Evolutionary conservation across 2,888 invertebrate species (phyloP).

Genomic region (Lordiphosa andalusiaca): DNA sequence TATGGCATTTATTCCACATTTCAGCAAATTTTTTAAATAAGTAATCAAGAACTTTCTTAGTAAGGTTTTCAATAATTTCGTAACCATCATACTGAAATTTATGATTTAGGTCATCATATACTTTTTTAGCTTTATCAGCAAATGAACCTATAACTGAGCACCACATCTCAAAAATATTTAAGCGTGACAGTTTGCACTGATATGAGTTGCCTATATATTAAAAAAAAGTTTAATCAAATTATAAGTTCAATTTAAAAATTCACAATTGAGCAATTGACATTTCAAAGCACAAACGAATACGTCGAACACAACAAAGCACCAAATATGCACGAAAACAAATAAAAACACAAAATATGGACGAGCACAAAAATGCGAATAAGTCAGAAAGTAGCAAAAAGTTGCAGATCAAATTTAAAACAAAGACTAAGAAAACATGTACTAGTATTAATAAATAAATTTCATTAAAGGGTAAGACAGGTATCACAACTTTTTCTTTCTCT

Average conservation of each 20-base stretch:
- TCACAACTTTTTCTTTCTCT: conserved; percentile 14
- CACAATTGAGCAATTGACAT: background rate
- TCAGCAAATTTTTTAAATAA: conserved; percentile 8
- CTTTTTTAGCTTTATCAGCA: conserved; percentile 20
- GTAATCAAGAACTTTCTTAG: too few species aligned
- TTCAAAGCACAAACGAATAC: conserved; percentile 16
- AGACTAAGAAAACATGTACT: conserved; percentile 12
- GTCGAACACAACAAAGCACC: conserved; percentile 12
- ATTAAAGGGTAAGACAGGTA: conserved; percentile 2
- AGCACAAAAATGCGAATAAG: conserved; percentile 7
- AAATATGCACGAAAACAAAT: conserved; percentile 1
- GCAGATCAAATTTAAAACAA: conserved; percentile 10
- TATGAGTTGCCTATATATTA: conserved; percentile 15
- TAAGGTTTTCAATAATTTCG: conserved; percentile 10
- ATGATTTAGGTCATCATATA: conserved; percentile 19
- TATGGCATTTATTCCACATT: conserved; percentile 17
- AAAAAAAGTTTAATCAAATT: conserved; percentile 7
- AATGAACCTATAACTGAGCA: conserved; percentile 18
- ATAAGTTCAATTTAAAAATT: background rate
- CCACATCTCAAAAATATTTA: conserved; percentile 26
- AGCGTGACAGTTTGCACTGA: conserved; percentile 14
- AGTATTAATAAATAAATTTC: too few species aligned
- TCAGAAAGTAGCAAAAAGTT: conserved; percentile 6
- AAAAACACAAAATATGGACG: background rate
- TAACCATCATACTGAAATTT: conserved; percentile 1